Evolutionary conservation across 2,797 vertebrate genomes (phyloP).

Genomic region (Adrianichthys oophorus): DNA sequence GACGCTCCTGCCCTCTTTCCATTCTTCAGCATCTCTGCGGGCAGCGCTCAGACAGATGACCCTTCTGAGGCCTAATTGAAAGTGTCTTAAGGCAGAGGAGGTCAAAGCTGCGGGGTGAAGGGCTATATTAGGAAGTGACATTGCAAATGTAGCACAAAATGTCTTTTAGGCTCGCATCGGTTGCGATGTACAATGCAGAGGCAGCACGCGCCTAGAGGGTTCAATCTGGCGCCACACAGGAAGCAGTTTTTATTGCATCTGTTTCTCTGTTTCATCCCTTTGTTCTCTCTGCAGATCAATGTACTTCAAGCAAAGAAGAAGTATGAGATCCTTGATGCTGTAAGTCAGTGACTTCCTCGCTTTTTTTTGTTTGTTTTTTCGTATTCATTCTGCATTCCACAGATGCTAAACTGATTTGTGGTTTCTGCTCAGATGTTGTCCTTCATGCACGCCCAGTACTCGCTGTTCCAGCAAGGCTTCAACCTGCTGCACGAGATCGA

Average conservation of each 20-base stretch:
- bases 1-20: conserved; percentile 33
- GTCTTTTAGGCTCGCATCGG: conserved; percentile 36
- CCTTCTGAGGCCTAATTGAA: conserved; percentile 43
- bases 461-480: conserved; percentile 95
- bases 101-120: conserved; percentile 38
- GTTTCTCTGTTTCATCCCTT: neutral
- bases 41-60: conserved; percentile 29
- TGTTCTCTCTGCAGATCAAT: conserved; percentile 83
- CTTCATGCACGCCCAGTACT: conserved; percentile 96
- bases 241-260: neutral
- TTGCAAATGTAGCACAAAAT: conserved; percentile 50
- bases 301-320: conserved; percentile 99
- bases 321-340: conserved; percentile 95
- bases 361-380: neutral
- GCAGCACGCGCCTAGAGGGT: neutral
- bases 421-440: conserved; percentile 87
- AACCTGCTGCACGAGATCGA: conserved; percentile 90
- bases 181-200: conserved; percentile 7
- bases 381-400: rapidly evolving
- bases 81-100: conserved; percentile 42
- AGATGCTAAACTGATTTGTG: neutral
- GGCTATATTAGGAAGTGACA: conserved; percentile 16
- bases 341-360: conserved; percentile 62
- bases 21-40: conserved; percentile 38
- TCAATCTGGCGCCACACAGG: neutral